phyloP scores from a whole-genome alignment of 2,888 invertebrate genomes.

The Rotaria magnacalcarata region DNA sequence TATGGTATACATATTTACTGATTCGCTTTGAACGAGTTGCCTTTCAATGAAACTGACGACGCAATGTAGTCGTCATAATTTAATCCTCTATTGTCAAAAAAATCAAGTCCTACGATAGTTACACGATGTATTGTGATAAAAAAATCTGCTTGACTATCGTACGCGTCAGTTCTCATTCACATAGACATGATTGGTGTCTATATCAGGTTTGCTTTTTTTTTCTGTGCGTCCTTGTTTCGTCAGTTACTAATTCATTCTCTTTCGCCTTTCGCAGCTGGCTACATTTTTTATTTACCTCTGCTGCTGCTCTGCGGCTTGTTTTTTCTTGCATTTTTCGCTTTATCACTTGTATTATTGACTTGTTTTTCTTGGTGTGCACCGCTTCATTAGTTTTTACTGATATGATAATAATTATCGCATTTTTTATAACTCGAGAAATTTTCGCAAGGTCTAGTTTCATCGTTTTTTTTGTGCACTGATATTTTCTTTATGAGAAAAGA shows the following conservation, averaged over 20 bases:
- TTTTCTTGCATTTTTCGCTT: neutral
- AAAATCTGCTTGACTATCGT: neutral
- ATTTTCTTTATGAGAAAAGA: neutral
- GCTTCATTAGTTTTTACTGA: neutral
- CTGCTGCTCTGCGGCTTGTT: neutral
- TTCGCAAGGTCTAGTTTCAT: neutral
- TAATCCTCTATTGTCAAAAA: neutral
- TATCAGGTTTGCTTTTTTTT: neutral
- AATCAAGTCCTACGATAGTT: neutral
- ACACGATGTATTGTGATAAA: neutral
- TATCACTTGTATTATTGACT: neutral
- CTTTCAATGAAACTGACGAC: neutral
- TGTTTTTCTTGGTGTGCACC: neutral
- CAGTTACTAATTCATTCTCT: neutral
- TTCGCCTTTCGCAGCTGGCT: neutral
- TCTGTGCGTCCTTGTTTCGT: neutral
- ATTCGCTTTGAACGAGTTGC: too few relatives aligned
- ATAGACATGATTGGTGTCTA: neutral
- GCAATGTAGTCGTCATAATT: neutral
- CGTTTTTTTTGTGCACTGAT: neutral
- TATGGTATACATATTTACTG: too few relatives aligned
- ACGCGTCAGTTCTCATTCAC: neutral
- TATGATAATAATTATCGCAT: neutral
- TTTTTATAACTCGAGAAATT: neutral
- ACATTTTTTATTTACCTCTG: neutral